Base-by-base conservation (phyloP, 1,140 invertebrate genomes). In the Pararge aegeria region DNA sequence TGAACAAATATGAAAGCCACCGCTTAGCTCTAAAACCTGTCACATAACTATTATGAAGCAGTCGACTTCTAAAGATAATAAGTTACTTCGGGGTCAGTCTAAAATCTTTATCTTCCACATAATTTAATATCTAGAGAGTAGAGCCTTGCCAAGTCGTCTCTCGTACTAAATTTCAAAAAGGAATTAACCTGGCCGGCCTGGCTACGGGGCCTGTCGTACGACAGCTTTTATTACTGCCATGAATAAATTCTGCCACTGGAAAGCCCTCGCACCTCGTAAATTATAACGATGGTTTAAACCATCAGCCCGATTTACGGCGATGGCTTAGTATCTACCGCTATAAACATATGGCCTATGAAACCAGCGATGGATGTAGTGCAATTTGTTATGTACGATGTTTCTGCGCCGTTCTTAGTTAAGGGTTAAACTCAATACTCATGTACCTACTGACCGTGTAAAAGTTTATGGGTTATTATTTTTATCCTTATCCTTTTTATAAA, bases 111-210 rank as follows among this genome's bases (percentile, higher is more conserved):
- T 66, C 58, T 61, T 56, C 54, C 38, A 57, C 58, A 66, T 57
- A 61, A 61, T 72, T 68, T 72, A 72, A 66, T 68, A 62, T 61
- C 66, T 61, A 68, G 64, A 55, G 57, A 61, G 64, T 61, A 70
- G 64, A 64, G 62, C 68, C 57, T 71, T 74, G 71, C 71, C 65
- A 74, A 74, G 61, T 68, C 65, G 66, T 61, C 61, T 70, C 58
- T 54, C 59, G 63, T 64, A 68, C 70, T 68, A 66, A 77, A 73
- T 74, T 83, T 75, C 70, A 76, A 83, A 83, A 79, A 76, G 71
- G 66, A 78, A 75, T 77, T 77, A 78, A 34, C 30, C 30, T 34
- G 19, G 34, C 19, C 30, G 34, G 19, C 34, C 30, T 38, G 29
- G 30, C 30, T 38, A 29, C 19, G 19, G 30, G 30, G 50, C 18